Evolutionary conservation across 2,113 vertebrate species (phyloP).

Genomic region (Choloepus hoffmanni): DNA sequence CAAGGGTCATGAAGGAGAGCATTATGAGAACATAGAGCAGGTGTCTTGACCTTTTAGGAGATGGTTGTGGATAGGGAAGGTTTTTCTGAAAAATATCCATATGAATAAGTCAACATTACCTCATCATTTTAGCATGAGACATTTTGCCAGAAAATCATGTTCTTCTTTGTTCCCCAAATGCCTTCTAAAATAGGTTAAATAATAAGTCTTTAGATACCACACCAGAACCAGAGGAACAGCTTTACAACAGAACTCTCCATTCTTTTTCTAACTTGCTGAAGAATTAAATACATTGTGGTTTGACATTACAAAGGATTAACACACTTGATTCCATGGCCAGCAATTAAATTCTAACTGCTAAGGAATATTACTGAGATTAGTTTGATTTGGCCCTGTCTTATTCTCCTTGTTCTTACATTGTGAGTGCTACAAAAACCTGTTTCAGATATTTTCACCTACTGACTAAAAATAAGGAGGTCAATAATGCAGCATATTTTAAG

Average conservation of each 20-base stretch:
- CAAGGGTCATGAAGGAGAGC: not conserved
- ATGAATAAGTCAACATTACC: not conserved
- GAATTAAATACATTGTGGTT: conserved; percentile 23
- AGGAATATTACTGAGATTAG: not conserved
- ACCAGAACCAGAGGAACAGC: not conserved
- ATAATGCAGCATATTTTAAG: conserved; percentile 16
- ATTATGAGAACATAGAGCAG: not conserved
- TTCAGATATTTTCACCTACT: conserved; percentile 32
- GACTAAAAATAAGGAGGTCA: not conserved
- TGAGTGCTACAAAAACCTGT: not conserved
- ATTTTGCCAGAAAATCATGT: not conserved
- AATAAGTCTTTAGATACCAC: not conserved
- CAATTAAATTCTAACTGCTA: conserved; percentile 33
- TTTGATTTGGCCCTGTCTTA: not conserved
- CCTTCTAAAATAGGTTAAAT: conserved; percentile 21
- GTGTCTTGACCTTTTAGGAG: not conserved
- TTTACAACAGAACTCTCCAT: not conserved
- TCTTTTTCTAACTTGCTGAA: not conserved
- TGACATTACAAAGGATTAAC: not conserved
- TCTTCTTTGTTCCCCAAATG: conserved; percentile 38
- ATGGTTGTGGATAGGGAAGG: not conserved
- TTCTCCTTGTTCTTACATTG: not conserved
- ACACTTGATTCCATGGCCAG: not conserved
- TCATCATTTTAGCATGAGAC: not conserved
- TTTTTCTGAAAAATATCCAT: not conserved